A percentile compares a stretch with the other conserved stretches of the same genome.
Conservation (phyloP, 2,888 invertebrate genomes). For the Torymus texanus region DNA sequence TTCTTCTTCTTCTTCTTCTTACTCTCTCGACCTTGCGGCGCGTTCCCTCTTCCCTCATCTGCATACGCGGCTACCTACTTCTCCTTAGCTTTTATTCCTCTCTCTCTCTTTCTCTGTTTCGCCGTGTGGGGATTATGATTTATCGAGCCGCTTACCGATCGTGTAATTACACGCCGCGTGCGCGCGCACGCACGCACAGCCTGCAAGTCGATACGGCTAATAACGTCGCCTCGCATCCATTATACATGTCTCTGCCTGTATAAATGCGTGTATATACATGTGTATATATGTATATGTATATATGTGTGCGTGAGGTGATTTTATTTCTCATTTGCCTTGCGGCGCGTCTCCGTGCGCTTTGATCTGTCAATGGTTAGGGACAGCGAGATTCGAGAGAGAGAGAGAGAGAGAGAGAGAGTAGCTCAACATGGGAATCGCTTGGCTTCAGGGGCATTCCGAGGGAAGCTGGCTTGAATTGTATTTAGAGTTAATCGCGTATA, state of each 20-base stretch:
- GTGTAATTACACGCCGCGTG: conserved; percentile 52
- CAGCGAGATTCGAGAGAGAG: background rate
- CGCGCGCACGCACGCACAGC: conserved; percentile 4
- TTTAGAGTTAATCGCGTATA: background rate
- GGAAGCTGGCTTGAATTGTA: conserved; percentile 5
- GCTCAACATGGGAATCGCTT: conserved; percentile 20
- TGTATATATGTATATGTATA: background rate
- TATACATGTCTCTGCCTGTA: conserved; percentile 8
- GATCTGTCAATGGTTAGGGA: conserved; percentile 29
- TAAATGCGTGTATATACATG: background rate
- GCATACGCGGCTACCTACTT: too few relatives aligned
- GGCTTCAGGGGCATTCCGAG: background rate
- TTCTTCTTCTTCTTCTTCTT: background rate
- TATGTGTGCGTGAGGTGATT: background rate
- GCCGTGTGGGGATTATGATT: conserved; percentile 48
- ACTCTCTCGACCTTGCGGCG: too few relatives aligned
- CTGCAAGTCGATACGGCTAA: conserved; percentile 54
- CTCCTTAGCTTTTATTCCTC: conserved; percentile 3
- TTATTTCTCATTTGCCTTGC: background rate
- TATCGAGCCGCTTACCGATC: conserved; percentile 56
- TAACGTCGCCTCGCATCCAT: conserved; percentile 34
- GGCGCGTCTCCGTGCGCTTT: conserved; percentile 25
- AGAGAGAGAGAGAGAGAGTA: background rate
- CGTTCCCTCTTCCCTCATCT: background rate
- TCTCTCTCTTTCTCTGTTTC: conserved; percentile 3